A percentile compares a stretch with the other conserved stretches of the same genome.
These are phyloP conservation scores for Xestia sexstrigata DNA, from an alignment of 2,888 invertebrate genomes.

Conservation along the genomic window DNA sequence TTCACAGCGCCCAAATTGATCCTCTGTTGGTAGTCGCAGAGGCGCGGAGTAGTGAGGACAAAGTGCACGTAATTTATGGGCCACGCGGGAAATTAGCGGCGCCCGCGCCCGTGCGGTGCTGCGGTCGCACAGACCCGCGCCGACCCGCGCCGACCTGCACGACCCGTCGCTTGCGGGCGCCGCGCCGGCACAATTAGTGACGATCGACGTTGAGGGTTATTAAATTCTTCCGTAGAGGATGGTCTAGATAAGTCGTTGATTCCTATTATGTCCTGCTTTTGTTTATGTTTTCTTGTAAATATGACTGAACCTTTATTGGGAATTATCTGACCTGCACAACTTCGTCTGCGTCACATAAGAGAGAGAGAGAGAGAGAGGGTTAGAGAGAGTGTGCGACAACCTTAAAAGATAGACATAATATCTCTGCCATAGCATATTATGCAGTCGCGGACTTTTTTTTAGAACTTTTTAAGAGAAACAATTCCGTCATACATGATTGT, in stretches of 20 bases:
- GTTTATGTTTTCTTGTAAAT: conserved; percentile 5
- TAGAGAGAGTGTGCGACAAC: too few species aligned
- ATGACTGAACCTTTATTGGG: background rate
- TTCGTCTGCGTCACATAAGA: too few species aligned
- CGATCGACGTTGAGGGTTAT: conserved; percentile 53
- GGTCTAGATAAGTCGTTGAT: background rate
- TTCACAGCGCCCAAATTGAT: conserved; percentile 49
- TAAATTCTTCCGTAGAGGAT: conserved; percentile 41
- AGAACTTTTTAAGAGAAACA: too few species aligned
- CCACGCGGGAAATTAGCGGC: conserved; percentile 81
- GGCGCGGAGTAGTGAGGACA: conserved; percentile 68
- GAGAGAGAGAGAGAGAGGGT: too few species aligned
- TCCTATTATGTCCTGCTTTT: background rate
- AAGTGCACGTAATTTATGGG: conserved; percentile 80
- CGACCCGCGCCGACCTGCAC: conserved; percentile 29
- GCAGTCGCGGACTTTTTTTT: too few species aligned
- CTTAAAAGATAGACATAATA: too few species aligned
- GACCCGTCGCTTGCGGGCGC: conserved; percentile 15
- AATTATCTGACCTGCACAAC: background rate
- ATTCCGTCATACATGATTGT: too few species aligned
- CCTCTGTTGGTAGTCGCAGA: conserved; percentile 47
- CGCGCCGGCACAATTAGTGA: conserved; percentile 45
- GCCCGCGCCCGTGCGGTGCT: conserved; percentile 50
- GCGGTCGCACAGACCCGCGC: conserved; percentile 31
- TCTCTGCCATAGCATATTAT: too few species aligned